Percentiles rank a stretch among this genome's conserved stretches.
These are phyloP conservation scores for Sylvia atricapilla DNA, from an alignment of 2,113 vertebrate genomes.

Conservation along the genomic window DNA sequence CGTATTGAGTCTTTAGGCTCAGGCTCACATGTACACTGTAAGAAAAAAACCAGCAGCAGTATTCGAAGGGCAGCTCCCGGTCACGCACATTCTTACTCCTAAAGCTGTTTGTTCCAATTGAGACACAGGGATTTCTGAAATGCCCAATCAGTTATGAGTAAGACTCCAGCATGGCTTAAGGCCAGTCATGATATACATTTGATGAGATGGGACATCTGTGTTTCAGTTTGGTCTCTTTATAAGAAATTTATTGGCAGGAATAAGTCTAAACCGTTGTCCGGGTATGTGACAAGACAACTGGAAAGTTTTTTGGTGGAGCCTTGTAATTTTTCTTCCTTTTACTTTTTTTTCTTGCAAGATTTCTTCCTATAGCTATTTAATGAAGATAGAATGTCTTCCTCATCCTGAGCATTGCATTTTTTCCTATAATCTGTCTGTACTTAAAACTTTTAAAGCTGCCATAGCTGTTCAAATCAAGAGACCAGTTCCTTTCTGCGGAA, in stretches of 20 bases:
- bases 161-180: constrained; percentile 1
- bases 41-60: neutral
- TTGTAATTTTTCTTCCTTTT: neutral
- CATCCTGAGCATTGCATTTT: neutral
- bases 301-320: neutral
- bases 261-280: neutral
- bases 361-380: neutral
- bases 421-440: neutral
- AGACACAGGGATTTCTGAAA: constrained; percentile 12
- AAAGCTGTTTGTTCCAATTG: constrained; percentile 13
- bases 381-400: neutral
- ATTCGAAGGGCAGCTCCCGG: neutral
- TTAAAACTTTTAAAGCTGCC: neutral
- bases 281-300: constrained; percentile 1
- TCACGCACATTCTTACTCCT: neutral
- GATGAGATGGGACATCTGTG: constrained; percentile 62
- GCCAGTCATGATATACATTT: neutral
- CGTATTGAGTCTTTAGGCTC: neutral
- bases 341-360: neutral
- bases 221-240: constrained; percentile 21
- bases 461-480: neutral
- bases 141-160: constrained; percentile 22
- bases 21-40: neutral
- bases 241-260: constrained; percentile 33
- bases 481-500: neutral